These are phyloP conservation scores for Odontothrips loti DNA, from an alignment of 2,888 invertebrate genomes.

Conservation along the genomic window DNA sequence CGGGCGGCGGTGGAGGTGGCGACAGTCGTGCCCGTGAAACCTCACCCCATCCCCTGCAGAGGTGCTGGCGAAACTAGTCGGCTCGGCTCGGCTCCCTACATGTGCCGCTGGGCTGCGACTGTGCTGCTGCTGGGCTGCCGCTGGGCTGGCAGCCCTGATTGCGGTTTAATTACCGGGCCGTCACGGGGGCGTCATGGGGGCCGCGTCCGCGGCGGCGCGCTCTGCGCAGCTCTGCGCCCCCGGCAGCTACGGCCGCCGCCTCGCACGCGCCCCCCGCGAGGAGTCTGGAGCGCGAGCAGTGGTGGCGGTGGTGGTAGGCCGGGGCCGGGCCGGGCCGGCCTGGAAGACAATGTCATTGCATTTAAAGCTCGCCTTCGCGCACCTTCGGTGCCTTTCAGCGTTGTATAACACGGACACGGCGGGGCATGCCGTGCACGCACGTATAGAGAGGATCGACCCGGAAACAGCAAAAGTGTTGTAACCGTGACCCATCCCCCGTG, in stretches of 20 bases:
- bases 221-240: background rate
- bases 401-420: slow-evolving; percentile 17
- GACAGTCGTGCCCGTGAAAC: no score
- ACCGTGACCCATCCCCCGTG: background rate
- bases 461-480: background rate
- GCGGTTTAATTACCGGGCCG: slow-evolving; percentile 4
- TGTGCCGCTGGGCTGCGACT: background rate
- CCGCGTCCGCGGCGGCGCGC: background rate
- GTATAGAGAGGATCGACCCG: no score
- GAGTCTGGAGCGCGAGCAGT: no score
- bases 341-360: slow-evolving; percentile 23
- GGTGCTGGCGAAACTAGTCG: no score
- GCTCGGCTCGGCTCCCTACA: no score
- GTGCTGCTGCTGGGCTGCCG: background rate
- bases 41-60: no score
- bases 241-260: background rate
- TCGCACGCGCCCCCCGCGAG: no score
- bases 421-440: background rate
- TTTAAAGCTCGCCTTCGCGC: slow-evolving; percentile 7
- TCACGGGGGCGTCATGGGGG: background rate
- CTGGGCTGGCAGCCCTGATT: background rate
- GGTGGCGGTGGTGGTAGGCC: background rate
- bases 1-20: no score
- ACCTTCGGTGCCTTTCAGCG: background rate
- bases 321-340: background rate